phyloP scores from a whole-genome alignment of 2,888 invertebrate species.

The Eledone cirrhosa region DNA sequence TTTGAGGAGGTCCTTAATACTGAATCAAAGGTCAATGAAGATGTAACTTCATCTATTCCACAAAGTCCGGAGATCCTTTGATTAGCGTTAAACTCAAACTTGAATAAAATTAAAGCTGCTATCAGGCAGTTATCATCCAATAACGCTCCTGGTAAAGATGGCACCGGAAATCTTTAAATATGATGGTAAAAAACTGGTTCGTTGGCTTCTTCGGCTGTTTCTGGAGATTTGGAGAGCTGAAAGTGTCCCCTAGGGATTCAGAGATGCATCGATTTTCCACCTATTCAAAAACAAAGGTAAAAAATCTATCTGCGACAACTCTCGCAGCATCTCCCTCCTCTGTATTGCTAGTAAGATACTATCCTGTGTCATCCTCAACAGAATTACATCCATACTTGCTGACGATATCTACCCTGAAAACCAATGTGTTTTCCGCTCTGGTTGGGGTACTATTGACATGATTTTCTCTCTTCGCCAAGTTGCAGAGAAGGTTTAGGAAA shows the following conservation, averaged over 20 bases:
- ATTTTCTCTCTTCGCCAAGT: no score
- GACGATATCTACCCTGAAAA: background rate
- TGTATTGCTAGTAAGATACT: background rate
- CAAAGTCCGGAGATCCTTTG: background rate
- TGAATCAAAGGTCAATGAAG: no score
- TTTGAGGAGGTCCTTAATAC: no score
- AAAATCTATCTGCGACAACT: no score
- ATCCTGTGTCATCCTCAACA: background rate
- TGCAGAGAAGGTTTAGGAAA: no score
- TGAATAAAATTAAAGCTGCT: background rate
- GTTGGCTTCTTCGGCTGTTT: background rate
- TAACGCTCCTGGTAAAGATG: background rate
- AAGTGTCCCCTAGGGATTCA: no score
- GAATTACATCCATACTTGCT: background rate
- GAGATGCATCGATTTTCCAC: background rate
- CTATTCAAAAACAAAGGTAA: no score
- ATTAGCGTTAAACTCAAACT: no score
- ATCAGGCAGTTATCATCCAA: background rate
- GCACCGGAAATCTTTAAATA: background rate
- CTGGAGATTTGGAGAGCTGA: no score
- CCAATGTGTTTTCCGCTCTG: background rate
- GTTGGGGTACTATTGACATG: no score
- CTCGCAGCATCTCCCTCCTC: background rate
- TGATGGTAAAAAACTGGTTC: background rate
- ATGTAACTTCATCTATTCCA: no score